Conservation (phyloP, 2,888 invertebrate genomes). For the Dione vanillae region DNA sequence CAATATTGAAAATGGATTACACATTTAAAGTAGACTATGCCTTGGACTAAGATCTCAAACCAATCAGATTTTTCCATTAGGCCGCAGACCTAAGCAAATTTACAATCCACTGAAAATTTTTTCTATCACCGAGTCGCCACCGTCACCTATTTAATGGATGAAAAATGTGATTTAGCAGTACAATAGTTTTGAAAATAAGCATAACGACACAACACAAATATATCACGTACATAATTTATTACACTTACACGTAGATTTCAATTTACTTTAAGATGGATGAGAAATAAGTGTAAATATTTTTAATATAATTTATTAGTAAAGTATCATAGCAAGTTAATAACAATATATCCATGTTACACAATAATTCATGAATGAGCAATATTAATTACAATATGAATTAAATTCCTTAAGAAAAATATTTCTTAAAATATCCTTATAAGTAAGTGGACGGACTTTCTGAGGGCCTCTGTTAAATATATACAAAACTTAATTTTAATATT, state of each 20-base stretch:
- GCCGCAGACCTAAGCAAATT: slow-evolving; percentile 12
- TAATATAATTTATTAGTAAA: not conserved
- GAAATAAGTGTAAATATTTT: not conserved
- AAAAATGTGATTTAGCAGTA: slow-evolving; percentile 2
- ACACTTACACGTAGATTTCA: not conserved
- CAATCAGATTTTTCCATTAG: slow-evolving; percentile 14
- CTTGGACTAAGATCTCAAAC: slow-evolving; percentile 5
- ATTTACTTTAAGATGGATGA: not conserved
- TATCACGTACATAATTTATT: slow-evolving; percentile 2
- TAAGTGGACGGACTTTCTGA: slow-evolving; percentile 76
- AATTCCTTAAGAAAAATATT: slow-evolving; percentile 7
- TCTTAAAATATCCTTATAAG: slow-evolving; percentile 21
- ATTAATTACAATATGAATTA: slow-evolving; percentile 12
- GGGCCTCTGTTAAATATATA: slow-evolving; percentile 60
- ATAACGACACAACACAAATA: slow-evolving; percentile 1
- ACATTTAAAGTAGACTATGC: slow-evolving; percentile 31
- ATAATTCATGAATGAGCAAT: slow-evolving; percentile 14
- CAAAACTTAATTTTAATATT: slow-evolving; percentile 19
- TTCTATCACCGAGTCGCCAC: slow-evolving; percentile 7
- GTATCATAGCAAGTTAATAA: slow-evolving; percentile 2
- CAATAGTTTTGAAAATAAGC: not conserved
- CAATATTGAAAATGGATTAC: not conserved
- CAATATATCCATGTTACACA: not conserved
- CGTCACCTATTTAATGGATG: slow-evolving; percentile 5
- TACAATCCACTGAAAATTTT: slow-evolving; percentile 9